Base-by-base conservation (phyloP, 2,888 invertebrate species). In the Drosophila mulleri region DNA sequence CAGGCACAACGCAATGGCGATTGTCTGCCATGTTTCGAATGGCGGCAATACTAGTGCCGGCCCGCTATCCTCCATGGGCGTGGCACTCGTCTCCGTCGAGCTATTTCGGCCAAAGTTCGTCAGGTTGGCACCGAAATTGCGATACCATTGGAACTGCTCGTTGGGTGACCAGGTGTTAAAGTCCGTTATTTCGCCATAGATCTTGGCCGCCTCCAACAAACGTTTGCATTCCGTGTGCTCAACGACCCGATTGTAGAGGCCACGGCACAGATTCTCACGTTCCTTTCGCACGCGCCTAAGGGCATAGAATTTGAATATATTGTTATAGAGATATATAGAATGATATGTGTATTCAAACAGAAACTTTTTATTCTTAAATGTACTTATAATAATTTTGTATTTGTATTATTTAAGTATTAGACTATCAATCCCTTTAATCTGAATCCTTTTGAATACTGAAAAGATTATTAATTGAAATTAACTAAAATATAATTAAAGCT, bases 21-120 rank as follows among this genome's bases (percentile, higher is more conserved):
- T 95, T 14, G 98, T 97, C 93, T 98, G 95, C 98, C 98, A 98
- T 56, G 97, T 94, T 67, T 96, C 96, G 92, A 98, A 98, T 7
- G 98, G 98, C 59, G 97, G 96, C 82, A 96, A 93, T 18, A 96
- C 96, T 73, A 95, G 94, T 82, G 93, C 93, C 11, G 92, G 92
- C 20, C 90, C 91, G 12, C 82, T 83, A 1, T 87, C 84, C 7
- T 66, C 79, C 23, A 83, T 47, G 44, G 71, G 56, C 26, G 75
- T 61, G 12, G 74, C 23, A 20, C 53, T 83, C 32, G 58, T 65
- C 64, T 47, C 69, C 57, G 23, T 67, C 62, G 50, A 70, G n/a
- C 64, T 79, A 50, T 88, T 90, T 1, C 83, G 53, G 2, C 79
- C 89, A 32, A 82, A 64, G 48, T 69, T 82, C 41, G 90, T 91